Evolutionary conservation across 2,888 invertebrate species (phyloP).

Genomic region (Chymomyza fuscimana): DNA sequence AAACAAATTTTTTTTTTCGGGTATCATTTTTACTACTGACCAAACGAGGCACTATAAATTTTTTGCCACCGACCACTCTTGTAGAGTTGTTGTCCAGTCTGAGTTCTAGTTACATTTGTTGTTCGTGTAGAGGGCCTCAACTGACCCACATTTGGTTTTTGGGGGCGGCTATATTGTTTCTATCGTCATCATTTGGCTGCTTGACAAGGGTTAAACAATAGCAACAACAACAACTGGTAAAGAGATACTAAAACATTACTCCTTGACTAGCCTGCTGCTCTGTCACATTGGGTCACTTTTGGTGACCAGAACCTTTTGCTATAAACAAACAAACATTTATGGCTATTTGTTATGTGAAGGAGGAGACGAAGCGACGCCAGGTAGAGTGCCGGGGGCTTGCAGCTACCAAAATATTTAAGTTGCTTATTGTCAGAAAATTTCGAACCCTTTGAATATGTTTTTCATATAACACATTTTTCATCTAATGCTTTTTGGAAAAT

Average conservation of each 20-base stretch:
- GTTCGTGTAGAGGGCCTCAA: conserved; percentile 53
- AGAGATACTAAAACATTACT: conserved; percentile 26
- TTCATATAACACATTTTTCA: not conserved
- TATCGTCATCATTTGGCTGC: conserved; percentile 8
- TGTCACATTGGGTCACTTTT: not conserved
- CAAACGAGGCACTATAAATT: conserved; percentile 62
- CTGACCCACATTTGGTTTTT: conserved; percentile 66
- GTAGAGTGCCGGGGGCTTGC: too few relatives aligned
- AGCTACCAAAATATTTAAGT: too few relatives aligned
- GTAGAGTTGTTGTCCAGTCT: conserved; percentile 25
- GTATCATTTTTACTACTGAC: conserved; percentile 24
- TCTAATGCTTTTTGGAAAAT: not conserved
- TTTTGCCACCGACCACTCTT: conserved; percentile 38
- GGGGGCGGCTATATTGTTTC: conserved; percentile 42
- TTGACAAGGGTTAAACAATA: conserved; percentile 63
- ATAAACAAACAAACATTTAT: not conserved
- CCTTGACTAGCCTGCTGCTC: not conserved
- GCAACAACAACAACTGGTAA: conserved; percentile 5
- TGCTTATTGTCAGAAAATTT: not conserved
- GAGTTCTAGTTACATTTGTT: conserved; percentile 15
- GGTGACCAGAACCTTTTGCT: not conserved
- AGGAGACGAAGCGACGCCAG: conserved; percentile 4
- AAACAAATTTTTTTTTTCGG: not conserved
- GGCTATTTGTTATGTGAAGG: not conserved
- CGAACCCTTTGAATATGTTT: not conserved